Evolutionary conservation across 1,140 invertebrate species (phyloP), one percentile per base, ranked within the genome.

Genomic region (Dreissena polymorpha): DNA sequence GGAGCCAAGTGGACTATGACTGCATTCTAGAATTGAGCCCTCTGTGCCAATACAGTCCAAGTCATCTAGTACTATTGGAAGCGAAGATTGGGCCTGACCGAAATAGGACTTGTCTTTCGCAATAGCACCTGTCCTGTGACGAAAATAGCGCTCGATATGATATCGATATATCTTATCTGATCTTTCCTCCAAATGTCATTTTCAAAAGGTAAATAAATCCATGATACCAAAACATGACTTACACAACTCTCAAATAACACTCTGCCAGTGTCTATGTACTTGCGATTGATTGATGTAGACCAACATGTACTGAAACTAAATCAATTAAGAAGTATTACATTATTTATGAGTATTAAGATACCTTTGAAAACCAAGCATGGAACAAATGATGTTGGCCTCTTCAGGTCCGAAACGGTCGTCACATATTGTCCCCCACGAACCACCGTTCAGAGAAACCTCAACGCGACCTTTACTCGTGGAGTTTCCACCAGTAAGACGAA

Each of bases 301-400:
- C 39, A 8, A 39, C 39, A 39, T 39, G 39, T 8, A 39, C 39
- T 39, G 8, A 39, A 39, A 39, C 39, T 39, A 5, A 39, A 39
- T 39, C 39, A 39, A 39, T 39, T 39, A 39, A 39, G 39, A 39
- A 39, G 8, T 8, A 39, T 39, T 8, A 39, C 39, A 39, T 8
- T 5, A 39, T 39, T 39, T 39, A 2, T 39, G 39, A 39, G 2
- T 39, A 39, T 39, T 8, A 39, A 60, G 16, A 3, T 5, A 60
- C 57, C 57, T 72, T 53, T 16, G n/a, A 72, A 72, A 74, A 25
- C 72, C 72, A 29, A 74, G 55, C 72, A 74, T 74, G 10, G 12
- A 5, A 27, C 55, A 73, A 21, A 73, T 23, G 18, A 73, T 51
- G 13, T 55, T 27, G 18, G 70, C 70, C 7, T 73, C 70, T 18